Evolutionary conservation across 1,140 invertebrate species (phyloP), one percentile per base, ranked within the genome.

Genomic region (Aphelenchoides fujianensis): DNA sequence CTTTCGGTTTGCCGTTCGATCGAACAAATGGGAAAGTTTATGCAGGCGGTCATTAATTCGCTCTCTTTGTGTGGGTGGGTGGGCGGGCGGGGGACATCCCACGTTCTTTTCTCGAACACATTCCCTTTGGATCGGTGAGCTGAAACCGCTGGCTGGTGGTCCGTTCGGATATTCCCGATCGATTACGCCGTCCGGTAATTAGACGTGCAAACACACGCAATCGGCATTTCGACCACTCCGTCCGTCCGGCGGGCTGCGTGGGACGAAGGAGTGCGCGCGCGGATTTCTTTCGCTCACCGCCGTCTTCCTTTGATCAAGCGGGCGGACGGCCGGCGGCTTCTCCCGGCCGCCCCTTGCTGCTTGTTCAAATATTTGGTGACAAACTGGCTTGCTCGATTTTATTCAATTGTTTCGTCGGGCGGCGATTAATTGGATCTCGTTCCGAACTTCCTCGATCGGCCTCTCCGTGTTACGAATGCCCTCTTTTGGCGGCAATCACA

Each of bases 301-400:
- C 23, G 12, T 48, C 23, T 48, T 48, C 41, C 23, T 48, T n/a
- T n/a, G n/a, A n/a, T n/a, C n/a, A n/a, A n/a, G n/a, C n/a, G n/a
- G n/a, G n/a, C n/a, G n/a, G n/a, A n/a, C n/a, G n/a, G n/a, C n/a
- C 23, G 41, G 23, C 23, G 12, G 12, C 12, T 48, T 48, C 41
- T 48, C 23, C 41, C 41, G 41, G 12, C 23, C 41, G 41, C 12
- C 41, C 41, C 41, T 48, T 48, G n/a, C 41, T 48, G 41, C 41
- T 48, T 48, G 41, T 48, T 48, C 41, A 48, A 48, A 48, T 48
- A 48, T 48, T 48, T 48, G 41, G 41, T 48, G 41, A 48, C 41
- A 48, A 48, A 48, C 41, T 48, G 41, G 41, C 41, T 48, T 48
- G 41, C 41, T 48, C 41, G 23, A 16, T 48, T 48, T 23, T 16